Percentiles rank a stretch among this genome's conserved stretches.
These are phyloP conservation scores for Drosophila setifemur DNA, from an alignment of 1,140 invertebrate species.

Conservation along the genomic window DNA sequence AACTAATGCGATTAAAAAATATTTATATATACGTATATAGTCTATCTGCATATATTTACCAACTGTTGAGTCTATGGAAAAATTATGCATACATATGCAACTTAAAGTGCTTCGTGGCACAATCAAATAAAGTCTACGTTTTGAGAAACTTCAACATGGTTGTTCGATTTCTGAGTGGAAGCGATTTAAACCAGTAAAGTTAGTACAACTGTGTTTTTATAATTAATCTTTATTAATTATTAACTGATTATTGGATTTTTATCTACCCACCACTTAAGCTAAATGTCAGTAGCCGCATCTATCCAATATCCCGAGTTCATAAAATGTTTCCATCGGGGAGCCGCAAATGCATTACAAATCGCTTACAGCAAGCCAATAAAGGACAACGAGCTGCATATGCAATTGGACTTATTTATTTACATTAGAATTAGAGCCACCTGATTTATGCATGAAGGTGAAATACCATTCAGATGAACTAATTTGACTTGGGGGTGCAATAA, in stretches of 20 bases:
- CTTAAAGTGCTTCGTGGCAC: conserved; percentile 53
- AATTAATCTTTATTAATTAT: no score
- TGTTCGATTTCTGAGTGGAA: background rate
- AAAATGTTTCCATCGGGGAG: conserved; percentile 40
- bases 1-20: conserved; percentile 38
- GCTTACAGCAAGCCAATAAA: background rate
- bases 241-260: background rate
- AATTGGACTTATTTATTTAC: conserved; percentile 37
- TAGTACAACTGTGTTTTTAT: no score
- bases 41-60: conserved; percentile 54
- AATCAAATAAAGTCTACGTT: conserved; percentile 76
- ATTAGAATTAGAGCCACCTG: conserved; percentile 15
- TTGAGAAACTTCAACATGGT: conserved; percentile 58
- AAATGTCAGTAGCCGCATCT: background rate
- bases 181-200: background rate
- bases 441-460: conserved; percentile 35
- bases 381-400: conserved; percentile 4
- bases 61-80: conserved; percentile 68
- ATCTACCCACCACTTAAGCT: background rate
- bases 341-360: conserved; percentile 35
- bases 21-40: conserved; percentile 24
- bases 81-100: conserved; percentile 54
- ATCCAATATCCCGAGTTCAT: background rate
- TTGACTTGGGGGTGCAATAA: conserved; percentile 52
- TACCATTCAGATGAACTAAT: conserved; percentile 35